Conservation (phyloP, 2,888 invertebrate genomes). For the Leptogaster cylindrica region DNA sequence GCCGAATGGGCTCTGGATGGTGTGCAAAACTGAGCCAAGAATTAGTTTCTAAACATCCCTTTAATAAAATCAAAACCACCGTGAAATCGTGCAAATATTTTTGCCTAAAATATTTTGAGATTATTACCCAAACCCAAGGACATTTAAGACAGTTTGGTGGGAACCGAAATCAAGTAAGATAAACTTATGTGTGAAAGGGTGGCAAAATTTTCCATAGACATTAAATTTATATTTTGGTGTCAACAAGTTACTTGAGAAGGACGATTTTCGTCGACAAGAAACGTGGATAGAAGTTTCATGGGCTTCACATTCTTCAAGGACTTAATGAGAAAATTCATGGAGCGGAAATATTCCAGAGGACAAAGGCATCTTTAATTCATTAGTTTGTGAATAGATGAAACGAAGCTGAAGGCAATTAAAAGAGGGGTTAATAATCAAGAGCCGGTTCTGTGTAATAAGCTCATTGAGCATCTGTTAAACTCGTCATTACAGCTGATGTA, state of each 20-base stretch:
- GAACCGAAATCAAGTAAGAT: conserved; percentile 5
- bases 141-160: no score
- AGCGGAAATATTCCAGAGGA: conserved; percentile 46
- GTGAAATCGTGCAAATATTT: conserved; percentile 9
- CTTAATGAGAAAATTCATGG: conserved; percentile 48
- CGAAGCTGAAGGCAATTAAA: conserved; percentile 31
- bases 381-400: conserved; percentile 42
- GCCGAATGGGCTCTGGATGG: neutral
- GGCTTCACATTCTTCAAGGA: conserved; percentile 42
- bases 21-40: neutral
- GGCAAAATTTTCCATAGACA: conserved; percentile 12
- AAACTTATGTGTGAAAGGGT: neutral
- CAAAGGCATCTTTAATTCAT: conserved; percentile 47
- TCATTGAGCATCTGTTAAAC: conserved; percentile 19
- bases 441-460: conserved; percentile 11
- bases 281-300: conserved; percentile 15
- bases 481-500: conserved; percentile 6
- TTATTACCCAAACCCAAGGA: neutral
- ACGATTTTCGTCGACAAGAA: conserved; percentile 20
- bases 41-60: neutral
- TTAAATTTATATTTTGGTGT: conserved; percentile 38
- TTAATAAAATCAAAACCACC: conserved; percentile 1
- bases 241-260: conserved; percentile 38
- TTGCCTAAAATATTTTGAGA: conserved; percentile 3
- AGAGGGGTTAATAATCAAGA: conserved; percentile 25